These are phyloP conservation scores for Drosophila testacea DNA, from an alignment of 2,888 invertebrate genomes.

Conservation along the genomic window DNA sequence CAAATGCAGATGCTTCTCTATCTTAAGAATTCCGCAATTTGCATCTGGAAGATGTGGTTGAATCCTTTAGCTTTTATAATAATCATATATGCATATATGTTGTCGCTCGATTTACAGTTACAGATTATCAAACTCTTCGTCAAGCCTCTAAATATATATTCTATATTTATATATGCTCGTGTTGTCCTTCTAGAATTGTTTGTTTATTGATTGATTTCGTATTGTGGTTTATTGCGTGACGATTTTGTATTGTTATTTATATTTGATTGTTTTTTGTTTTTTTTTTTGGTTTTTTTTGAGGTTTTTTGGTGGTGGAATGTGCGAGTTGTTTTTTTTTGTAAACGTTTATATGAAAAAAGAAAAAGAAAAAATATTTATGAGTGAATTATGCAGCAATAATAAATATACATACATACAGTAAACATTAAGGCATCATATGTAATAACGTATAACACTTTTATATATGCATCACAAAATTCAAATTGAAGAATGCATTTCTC, in stretches of 20 bases:
- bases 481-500: constrained; percentile 49
- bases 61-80: constrained; percentile 43
- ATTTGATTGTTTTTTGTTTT: constrained; percentile 36
- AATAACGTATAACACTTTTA: constrained; percentile 47
- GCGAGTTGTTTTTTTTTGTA: constrained; percentile 72
- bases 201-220: constrained; percentile 39
- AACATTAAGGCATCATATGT: constrained; percentile 76
- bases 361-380: constrained; percentile 84
- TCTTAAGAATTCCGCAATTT: constrained; percentile 47
- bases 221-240: constrained; percentile 51
- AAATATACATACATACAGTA: constrained; percentile 80
- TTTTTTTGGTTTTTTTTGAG: constrained; percentile 34
- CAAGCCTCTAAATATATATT: constrained; percentile 43
- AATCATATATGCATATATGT: constrained; percentile 31
- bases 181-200: constrained; percentile 52
- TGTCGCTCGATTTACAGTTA: constrained; percentile 37
- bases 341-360: constrained; percentile 84
- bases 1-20: constrained; percentile 39
- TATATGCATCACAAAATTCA: constrained; percentile 26
- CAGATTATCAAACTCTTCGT: constrained; percentile 31
- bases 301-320: constrained; percentile 77
- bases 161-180: constrained; percentile 41
- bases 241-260: constrained; percentile 40
- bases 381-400: constrained; percentile 84
- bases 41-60: constrained; percentile 57